Percentiles rank a stretch among this genome's conserved stretches.
phyloP scores from a whole-genome alignment of 2,888 invertebrate genomes.

The Drosophila diplacantha region DNA sequence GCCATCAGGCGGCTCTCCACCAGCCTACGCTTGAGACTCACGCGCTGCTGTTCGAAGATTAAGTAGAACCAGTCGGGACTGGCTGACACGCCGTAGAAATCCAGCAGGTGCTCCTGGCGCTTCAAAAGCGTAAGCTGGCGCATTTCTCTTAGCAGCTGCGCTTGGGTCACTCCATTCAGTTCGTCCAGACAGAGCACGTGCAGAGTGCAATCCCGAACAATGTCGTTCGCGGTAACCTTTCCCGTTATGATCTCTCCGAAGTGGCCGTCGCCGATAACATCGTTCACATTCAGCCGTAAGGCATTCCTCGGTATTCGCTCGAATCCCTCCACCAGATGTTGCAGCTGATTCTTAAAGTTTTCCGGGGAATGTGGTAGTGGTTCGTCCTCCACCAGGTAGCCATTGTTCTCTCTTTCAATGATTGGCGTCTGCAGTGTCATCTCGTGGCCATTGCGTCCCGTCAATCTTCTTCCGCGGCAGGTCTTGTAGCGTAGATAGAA shows the following conservation, averaged over 20 bases:
- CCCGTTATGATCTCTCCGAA: conserved; percentile 89
- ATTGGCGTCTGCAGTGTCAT: conserved; percentile 88
- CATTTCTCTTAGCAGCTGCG: conserved; percentile 83
- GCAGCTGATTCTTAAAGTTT: conserved; percentile 84
- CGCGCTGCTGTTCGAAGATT: conserved; percentile 84
- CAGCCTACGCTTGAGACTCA: conserved; percentile 84
- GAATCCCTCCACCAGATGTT: conserved; percentile 81
- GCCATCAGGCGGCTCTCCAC: conserved; percentile 80
- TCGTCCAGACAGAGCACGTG: conserved; percentile 83
- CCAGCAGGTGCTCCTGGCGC: conserved; percentile 84
- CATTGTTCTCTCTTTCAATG: conserved; percentile 87
- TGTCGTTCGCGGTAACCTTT: conserved; percentile 78
- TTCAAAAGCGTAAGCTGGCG: conserved; percentile 84
- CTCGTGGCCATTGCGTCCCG: conserved; percentile 81
- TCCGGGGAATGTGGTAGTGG: conserved; percentile 84
- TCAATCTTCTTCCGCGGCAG: conserved; percentile 65
- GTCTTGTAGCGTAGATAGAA: conserved; percentile 78
- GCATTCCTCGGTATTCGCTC: conserved; percentile 83
- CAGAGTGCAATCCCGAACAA: conserved; percentile 78
- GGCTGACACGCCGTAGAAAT: conserved; percentile 88
- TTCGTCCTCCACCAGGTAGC: conserved; percentile 87
- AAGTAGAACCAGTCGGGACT: conserved; percentile 86
- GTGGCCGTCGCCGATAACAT: conserved; percentile 85
- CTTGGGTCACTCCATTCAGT: conserved; percentile 77
- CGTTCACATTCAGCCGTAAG: conserved; percentile 84